These are phyloP conservation scores for Cydia splendana DNA, from an alignment of 1,140 invertebrate genomes.

Conservation along the genomic window DNA sequence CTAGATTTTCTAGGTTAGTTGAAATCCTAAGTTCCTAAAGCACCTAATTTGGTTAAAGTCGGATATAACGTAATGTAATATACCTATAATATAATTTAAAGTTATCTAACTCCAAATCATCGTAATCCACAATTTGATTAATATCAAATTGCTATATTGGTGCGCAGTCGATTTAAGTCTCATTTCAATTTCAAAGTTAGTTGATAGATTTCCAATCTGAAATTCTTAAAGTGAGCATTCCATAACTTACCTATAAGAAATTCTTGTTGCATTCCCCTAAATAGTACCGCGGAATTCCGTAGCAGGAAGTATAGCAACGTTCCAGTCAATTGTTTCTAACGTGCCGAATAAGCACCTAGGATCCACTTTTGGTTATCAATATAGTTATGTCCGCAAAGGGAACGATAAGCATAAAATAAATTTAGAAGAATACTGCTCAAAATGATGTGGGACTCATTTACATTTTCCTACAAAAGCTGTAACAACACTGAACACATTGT, in stretches of 20 bases:
- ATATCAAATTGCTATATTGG: too few species aligned
- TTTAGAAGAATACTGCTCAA: not conserved
- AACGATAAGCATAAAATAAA: not conserved
- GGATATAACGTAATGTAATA: too few species aligned
- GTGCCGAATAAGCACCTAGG: not conserved
- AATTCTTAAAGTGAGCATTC: not conserved
- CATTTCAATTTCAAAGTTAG: not conserved
- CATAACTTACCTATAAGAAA: not conserved
- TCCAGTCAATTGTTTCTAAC: not conserved
- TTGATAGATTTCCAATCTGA: not conserved
- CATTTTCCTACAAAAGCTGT: slow-evolving; percentile 4
- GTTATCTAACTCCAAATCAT: too few species aligned
- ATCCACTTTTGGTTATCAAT: not conserved
- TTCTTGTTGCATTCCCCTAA: not conserved
- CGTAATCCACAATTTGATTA: too few species aligned
- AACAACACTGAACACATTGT: not conserved
- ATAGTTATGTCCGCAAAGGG: not conserved
- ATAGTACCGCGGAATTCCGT: not conserved
- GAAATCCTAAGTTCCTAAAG: too few species aligned
- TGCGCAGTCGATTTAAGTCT: not conserved
- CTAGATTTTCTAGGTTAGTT: too few species aligned
- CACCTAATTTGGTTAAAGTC: too few species aligned
- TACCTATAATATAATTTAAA: too few species aligned
- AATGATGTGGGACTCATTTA: not conserved
- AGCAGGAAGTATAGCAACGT: not conserved